Evolutionary conservation across 1,140 invertebrate genomes (phyloP).

Genomic region (Dinothrombium tinctorium): DNA sequence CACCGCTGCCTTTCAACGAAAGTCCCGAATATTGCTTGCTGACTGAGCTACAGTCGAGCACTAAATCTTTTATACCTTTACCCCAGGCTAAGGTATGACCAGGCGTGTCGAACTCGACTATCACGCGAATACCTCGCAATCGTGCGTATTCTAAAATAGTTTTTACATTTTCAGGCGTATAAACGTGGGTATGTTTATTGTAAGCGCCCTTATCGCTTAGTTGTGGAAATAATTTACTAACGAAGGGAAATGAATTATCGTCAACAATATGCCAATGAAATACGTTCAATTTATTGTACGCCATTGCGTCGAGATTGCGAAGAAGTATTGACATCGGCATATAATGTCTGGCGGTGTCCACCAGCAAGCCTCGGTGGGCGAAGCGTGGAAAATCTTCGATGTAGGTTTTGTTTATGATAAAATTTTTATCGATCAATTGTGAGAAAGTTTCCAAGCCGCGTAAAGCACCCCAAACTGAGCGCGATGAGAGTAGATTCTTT

Average conservation of each 20-base stretch:
- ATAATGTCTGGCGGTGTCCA: slow-evolving; percentile 64
- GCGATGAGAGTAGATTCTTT: too few relatives aligned
- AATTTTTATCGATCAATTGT: slow-evolving; percentile 19
- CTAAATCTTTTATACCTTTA: slow-evolving; percentile 9
- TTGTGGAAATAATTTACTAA: slow-evolving; percentile 28
- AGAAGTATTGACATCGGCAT: slow-evolving; percentile 34
- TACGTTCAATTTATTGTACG: slow-evolving; percentile 28
- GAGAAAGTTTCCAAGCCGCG: slow-evolving; percentile 22
- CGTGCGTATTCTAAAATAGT: slow-evolving; percentile 22
- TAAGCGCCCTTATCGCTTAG: slow-evolving; percentile 11
- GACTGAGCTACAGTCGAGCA: slow-evolving; percentile 9
- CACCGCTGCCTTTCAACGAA: slow-evolving; percentile 29
- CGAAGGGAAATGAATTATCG: slow-evolving; percentile 34
- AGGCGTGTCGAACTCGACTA: slow-evolving; percentile 22
- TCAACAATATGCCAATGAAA: slow-evolving; percentile 40
- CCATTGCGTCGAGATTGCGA: slow-evolving; percentile 18
- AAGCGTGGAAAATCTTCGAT: slow-evolving; percentile 25
- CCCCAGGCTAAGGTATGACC: slow-evolving; percentile 24
- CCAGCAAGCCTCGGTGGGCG: slow-evolving; percentile 42
- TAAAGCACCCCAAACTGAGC: slow-evolving; percentile 9
- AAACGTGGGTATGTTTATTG: slow-evolving; percentile 16
- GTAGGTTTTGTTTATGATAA: slow-evolving; percentile 16
- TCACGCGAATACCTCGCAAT: slow-evolving; percentile 22
- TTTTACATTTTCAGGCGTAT: slow-evolving; percentile 20
- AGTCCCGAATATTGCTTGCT: slow-evolving; percentile 14